Base-by-base conservation (phyloP, 2,113 vertebrate genomes). In the Apistogramma diplotaenia region DNA sequence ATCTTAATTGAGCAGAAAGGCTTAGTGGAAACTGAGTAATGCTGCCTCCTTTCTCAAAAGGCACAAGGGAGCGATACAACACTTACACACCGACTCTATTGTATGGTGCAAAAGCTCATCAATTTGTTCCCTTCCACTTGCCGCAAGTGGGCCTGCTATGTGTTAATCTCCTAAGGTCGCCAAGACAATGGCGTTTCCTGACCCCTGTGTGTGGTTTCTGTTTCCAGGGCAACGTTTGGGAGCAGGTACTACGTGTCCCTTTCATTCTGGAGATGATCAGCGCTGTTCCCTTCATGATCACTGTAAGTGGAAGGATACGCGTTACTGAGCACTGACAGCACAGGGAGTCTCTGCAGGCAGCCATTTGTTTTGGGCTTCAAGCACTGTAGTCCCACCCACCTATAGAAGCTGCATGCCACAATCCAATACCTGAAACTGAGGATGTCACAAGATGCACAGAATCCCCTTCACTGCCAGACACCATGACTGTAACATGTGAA, bases 221-320 rank as follows among this genome's bases (percentile, higher is more conserved):
- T 95, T 95, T 94, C 92, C 92, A 96, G 96, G 96, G 96, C 43
- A 96, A 96, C 90, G 91, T 96, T 79, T 96, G 96, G 95, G 96
- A 96, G 92, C 96, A 96, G 92, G 93, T 96, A 33, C 90, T 96
- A 59, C 94, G 95, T 59, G 93, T 96, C 58, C 95, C 96, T 3
- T 96, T 96, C 87, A 95, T 96, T 85, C 90, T 96, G 90, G 96
- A 96, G 90, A 96, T 96, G 95, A 95, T 96, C 93, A 96, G 95
- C 79, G 94, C 96, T 1, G 74, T 96, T 79, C 96, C 96, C 59
- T 96, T 96, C 86, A 94, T 96, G 89, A 94, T 96, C 93, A 96
- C 95, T 91, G 96, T 96, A 86, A 96, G 96, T 94, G 56, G 33
- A 71, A 21, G 40, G 60, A 59, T 65, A 72, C 8, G 74, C 65